Percentiles rank a stretch among this genome's conserved stretches.
These are phyloP conservation scores for Gymnothorax javanicus DNA, from an alignment of 2,797 vertebrate species.

Conservation along the genomic window DNA sequence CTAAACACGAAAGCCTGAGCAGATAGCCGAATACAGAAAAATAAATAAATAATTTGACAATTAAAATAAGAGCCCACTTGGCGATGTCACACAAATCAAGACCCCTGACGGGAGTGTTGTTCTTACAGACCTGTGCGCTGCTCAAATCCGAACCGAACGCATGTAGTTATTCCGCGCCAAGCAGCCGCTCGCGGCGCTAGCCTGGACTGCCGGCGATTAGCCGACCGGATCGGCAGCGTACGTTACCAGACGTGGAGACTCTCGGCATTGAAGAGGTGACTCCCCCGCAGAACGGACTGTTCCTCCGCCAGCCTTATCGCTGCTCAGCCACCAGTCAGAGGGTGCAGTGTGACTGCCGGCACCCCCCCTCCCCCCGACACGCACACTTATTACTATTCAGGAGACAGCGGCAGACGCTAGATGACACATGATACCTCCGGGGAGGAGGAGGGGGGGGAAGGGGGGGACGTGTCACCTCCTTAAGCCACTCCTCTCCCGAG, in stretches of 20 bases:
- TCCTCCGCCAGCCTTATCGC: conserved; percentile 17
- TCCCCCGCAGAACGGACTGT: background rate
- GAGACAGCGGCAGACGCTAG: conserved; percentile 83
- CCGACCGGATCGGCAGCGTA: background rate
- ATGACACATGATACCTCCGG: conserved; percentile 71
- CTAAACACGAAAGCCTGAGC: background rate
- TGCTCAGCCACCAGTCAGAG: conserved; percentile 68
- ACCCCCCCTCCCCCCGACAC: conserved; percentile 37
- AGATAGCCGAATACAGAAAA: background rate
- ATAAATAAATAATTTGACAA: background rate
- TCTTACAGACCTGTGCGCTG: background rate
- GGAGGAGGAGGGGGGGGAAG: no score
- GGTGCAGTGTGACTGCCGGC: conserved; percentile 79
- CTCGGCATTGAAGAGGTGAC: background rate
- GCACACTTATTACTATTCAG: conserved; percentile 84
- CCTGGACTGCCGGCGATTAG: background rate
- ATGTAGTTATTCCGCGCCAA: background rate
- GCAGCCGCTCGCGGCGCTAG: background rate
- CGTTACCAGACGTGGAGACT: conserved; percentile 14
- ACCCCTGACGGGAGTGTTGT: background rate
- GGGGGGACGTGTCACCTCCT: conserved; percentile 1
- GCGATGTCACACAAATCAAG: background rate
- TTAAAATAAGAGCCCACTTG: background rate
- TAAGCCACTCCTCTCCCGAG: conserved; percentile 31
- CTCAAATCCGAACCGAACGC: background rate